These are phyloP conservation scores for Criorhina ranunculi DNA, from an alignment of 2,888 invertebrate species.

Conservation along the genomic window DNA sequence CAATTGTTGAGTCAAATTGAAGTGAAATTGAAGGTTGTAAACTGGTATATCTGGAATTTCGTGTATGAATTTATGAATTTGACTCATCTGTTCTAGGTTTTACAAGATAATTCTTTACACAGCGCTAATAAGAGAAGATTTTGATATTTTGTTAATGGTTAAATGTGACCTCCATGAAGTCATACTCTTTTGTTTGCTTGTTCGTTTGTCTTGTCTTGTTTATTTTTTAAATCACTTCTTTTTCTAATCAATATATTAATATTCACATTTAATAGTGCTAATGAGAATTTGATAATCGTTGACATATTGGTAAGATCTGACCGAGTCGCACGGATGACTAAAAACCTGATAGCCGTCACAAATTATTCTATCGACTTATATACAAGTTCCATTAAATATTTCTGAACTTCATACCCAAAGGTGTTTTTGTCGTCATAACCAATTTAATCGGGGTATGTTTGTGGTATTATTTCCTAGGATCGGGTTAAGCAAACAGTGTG, in stretches of 20 bases:
- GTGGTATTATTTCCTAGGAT: no score
- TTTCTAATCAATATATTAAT: background rate
- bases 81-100: background rate
- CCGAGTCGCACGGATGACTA: background rate
- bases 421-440: no score
- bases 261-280: background rate
- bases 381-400: no score
- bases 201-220: background rate
- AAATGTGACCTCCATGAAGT: background rate
- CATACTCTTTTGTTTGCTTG: background rate
- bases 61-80: background rate
- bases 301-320: no score
- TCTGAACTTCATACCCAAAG: no score
- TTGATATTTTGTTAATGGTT: background rate
- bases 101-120: background rate
- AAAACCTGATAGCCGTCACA: no score
- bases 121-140: background rate
- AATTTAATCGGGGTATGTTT: no score
- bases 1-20: conserved; percentile 8
- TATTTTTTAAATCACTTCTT: no score
- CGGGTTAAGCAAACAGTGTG: no score
- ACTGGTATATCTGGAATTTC: background rate
- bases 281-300: background rate
- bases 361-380: no score
- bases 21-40: conserved; percentile 10